Base-by-base conservation (phyloP, 2,113 vertebrate genomes). In the Coptodon rendalli region DNA sequence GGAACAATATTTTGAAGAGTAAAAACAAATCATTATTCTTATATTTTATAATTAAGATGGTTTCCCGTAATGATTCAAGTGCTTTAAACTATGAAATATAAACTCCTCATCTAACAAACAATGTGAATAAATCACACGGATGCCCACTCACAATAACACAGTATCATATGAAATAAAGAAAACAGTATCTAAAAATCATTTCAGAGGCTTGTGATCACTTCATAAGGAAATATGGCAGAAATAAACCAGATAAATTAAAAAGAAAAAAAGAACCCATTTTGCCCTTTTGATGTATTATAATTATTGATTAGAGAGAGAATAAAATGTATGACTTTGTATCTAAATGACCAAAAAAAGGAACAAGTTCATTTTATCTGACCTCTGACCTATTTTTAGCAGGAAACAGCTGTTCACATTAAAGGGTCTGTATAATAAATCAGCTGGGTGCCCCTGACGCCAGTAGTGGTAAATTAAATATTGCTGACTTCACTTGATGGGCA, bases 341-440 rank as follows among this genome's bases (percentile, higher is more conserved):
- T 87, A 81, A 87, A 86, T 83, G 40, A 54, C n/a, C 71, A 48
- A 76, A 48, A 27, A 84, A 89, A 79, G 6, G 86, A 89, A 93
- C 89, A 93, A 89, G 91, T 93, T 95, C 84, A 88, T 90, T 93
- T 89, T 63, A 93, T 93, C 80, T 91, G 93, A 94, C 93, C 95
- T 54, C 81, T 94, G 94, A 94, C 93, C 95, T 91, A 95, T 94
- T 93, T 95, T 93, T 91, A 95, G 93, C 93, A 95, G 93, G 91
- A 94, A 95, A 94, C 96, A 96, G 96, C 95, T 96, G 96, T 91
- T 94, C 91, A 86, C 93, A 95, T 94, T 93, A 95, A 95, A 91
- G 82, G 79, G 40, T 80, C 43, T 86, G 91, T 86, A 88, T 94
- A 94, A 95, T 95, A 96, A 95, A 95, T 95, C 94, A 92, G 94